Evolutionary conservation across 2,113 vertebrate species (phyloP), one percentile per base, ranked within the genome.

Genomic region (Gavialis gangeticus): DNA sequence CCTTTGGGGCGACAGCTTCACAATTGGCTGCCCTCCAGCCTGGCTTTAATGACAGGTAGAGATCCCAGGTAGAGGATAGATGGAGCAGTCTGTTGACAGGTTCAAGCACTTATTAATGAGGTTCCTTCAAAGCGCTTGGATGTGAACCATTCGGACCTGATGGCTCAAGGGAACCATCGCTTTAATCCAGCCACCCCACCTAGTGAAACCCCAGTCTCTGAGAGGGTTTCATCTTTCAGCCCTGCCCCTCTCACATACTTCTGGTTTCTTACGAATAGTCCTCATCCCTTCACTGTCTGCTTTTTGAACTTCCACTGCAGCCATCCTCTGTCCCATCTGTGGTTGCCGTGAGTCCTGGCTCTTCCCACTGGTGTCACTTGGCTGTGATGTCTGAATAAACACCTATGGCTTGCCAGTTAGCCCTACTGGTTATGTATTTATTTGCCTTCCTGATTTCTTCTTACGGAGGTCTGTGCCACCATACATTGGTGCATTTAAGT

Each of bases 231-330:
- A 21, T 71, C 30, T 9, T 69, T 18, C 3, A 5, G 46, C 25
- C 6, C 67, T 34, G 81, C 8, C 30, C 19, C 21, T 78, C 60
- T 14, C 7, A 22, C 8, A 17, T 0, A 0, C 12, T 18, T 1
- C 12, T 11, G 77, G 71, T 18, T 54, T 79, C 66, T 78, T 60
- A 2, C 55, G 27, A 21, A 22, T 81, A 79, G 55, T 28, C 82
- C 79, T 79, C 60, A 4, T 54, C 64, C 22, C 37, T 89, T 79
- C 78, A 17, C 37, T 12, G 11, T 12, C 46, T 82, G n/a, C 30
- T 82, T 30, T 75, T 94, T 79, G 57, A 4, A 19, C 81, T 59
- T 64, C 62, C 82, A 11, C 37, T 30, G 13, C 37, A 67, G 55
- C 10, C 14, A 57, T 25, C 85, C 57, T 84, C 22, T 69, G 4